These are phyloP conservation scores for Psix sp. DNA, from an alignment of 1,140 invertebrate species.

Conservation along the genomic window DNA sequence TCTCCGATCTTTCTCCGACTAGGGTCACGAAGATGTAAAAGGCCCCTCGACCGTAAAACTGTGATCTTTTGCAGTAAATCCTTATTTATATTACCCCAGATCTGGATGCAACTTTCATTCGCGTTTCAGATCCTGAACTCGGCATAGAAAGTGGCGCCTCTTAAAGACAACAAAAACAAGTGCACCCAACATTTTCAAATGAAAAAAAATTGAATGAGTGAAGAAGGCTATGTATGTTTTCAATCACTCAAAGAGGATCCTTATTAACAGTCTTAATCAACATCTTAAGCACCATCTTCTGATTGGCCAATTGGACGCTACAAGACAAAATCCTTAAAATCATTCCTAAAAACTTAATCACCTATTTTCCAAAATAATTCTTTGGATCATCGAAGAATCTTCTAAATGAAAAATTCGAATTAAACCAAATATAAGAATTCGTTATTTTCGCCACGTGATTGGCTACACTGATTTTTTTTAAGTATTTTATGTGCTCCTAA, in stretches of 20 bases:
- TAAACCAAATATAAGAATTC: too few relatives aligned
- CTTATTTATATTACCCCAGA: conserved; percentile 51
- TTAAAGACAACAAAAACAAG: conserved; percentile 15
- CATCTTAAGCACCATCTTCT: too few relatives aligned
- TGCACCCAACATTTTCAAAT: conserved; percentile 4
- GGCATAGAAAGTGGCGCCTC: conserved; percentile 45
- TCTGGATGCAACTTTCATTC: conserved; percentile 51
- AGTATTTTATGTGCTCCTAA: too few relatives aligned
- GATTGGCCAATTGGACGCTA: too few relatives aligned
- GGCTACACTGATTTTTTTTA: too few relatives aligned
- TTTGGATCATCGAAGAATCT: too few relatives aligned
- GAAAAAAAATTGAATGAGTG: conserved; percentile 13
- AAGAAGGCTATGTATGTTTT: not conserved
- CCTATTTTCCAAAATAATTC: too few relatives aligned
- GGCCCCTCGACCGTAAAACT: conserved; percentile 13
- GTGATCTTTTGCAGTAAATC: conserved; percentile 30
- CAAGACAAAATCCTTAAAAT: too few relatives aligned
- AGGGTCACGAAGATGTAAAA: conserved; percentile 17
- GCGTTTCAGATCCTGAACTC: conserved; percentile 17
- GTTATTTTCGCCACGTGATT: too few relatives aligned
- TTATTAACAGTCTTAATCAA: too few relatives aligned
- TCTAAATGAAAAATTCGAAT: too few relatives aligned
- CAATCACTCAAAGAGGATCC: not conserved
- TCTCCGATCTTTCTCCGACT: conserved; percentile 7
- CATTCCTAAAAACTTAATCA: too few relatives aligned